phyloP scores from a whole-genome alignment of 2,113 vertebrate species.

The Thermophis baileyi region DNA sequence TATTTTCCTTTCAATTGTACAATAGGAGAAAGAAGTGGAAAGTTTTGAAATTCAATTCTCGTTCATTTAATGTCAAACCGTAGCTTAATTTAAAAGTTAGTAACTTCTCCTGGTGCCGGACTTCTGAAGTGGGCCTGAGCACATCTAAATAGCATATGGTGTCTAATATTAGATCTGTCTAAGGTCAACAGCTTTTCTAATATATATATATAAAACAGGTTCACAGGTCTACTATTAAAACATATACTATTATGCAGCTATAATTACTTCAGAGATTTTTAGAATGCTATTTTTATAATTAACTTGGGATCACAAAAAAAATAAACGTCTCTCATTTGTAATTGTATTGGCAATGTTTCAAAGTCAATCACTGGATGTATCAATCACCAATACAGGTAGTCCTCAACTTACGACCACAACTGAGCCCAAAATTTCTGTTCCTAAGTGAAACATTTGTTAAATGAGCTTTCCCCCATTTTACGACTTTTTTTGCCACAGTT shows the following conservation, averaged over 20 bases:
- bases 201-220: not conserved
- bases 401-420: too few relatives aligned
- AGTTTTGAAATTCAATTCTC: not conserved
- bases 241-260: not conserved
- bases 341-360: not conserved
- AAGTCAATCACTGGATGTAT: not conserved
- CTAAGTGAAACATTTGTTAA: too few relatives aligned
- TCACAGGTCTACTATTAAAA: not conserved
- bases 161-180: not conserved
- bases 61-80: not conserved
- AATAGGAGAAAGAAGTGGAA: not conserved
- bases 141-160: not conserved
- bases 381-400: too few relatives aligned
- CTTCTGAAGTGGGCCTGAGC: not conserved
- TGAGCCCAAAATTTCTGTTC: too few relatives aligned
- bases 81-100: not conserved
- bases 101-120: not conserved
- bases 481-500: too few relatives aligned
- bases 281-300: not conserved
- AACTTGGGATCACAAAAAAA: not conserved
- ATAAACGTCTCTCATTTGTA: not conserved
- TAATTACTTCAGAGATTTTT: not conserved
- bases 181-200: not conserved
- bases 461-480: too few relatives aligned
- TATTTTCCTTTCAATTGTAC: not conserved